Evolutionary conservation across 2,113 vertebrate species (phyloP).

Genomic region (Carassius gibelio): DNA sequence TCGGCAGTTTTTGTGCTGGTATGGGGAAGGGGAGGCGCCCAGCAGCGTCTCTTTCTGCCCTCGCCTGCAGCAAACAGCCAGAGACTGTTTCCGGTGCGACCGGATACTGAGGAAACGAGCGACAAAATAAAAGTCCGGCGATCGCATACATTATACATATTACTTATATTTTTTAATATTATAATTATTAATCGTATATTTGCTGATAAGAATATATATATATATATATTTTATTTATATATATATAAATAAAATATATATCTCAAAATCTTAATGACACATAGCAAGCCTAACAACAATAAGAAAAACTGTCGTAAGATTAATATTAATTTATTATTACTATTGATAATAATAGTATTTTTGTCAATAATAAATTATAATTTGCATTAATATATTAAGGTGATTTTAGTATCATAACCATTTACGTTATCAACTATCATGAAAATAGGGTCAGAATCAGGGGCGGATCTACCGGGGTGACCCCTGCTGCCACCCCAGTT

Average conservation of each 20-base stretch:
- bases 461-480: too few relatives aligned
- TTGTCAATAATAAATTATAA: too few relatives aligned
- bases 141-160: not conserved
- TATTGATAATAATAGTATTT: too few relatives aligned
- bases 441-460: not conserved
- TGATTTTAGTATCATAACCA: not conserved
- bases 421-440: not conserved
- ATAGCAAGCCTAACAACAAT: too few relatives aligned
- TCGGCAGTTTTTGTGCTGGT: conserved; percentile 4
- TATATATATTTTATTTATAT: too few relatives aligned
- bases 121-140: conserved; percentile 39
- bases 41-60: conserved; percentile 38
- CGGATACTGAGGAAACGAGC: conserved; percentile 25
- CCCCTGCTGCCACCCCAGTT: too few relatives aligned
- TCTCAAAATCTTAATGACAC: too few relatives aligned
- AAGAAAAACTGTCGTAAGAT: too few relatives aligned
- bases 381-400: too few relatives aligned
- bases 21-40: conserved; percentile 41
- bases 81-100: conserved; percentile 17
- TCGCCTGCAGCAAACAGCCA: conserved; percentile 36
- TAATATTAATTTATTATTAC: too few relatives aligned
- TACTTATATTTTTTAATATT: too few relatives aligned
- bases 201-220: not conserved
- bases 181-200: not conserved
- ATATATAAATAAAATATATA: too few relatives aligned